phyloP scores from a whole-genome alignment of 2,113 vertebrate genomes.

The Rhinogobius similis region DNA sequence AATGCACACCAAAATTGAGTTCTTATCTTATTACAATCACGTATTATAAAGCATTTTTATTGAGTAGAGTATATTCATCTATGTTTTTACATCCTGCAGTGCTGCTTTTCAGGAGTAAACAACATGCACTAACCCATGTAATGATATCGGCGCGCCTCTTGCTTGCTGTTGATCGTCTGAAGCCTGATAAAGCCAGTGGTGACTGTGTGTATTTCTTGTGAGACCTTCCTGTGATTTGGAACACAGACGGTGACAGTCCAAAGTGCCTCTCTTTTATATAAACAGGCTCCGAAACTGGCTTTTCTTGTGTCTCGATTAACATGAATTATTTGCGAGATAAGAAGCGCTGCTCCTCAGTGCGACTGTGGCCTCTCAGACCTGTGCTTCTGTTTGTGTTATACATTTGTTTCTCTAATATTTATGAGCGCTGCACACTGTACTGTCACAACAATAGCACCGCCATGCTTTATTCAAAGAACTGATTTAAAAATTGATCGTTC shows the following conservation, averaged over 20 bases:
- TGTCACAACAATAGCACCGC: not conserved
- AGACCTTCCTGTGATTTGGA: slow-evolving; percentile 19
- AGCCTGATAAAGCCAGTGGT: slow-evolving; percentile 22
- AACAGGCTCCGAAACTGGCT: slow-evolving; percentile 4
- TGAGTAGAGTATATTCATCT: no score
- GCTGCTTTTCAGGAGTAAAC: not conserved
- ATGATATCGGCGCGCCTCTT: not conserved
- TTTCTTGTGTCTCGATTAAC: slow-evolving; percentile 14
- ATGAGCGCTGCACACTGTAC: not conserved
- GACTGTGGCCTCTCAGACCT: not conserved
- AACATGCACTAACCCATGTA: not conserved
- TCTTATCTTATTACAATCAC: not conserved
- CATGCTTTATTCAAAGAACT: not conserved
- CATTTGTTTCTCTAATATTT: not conserved
- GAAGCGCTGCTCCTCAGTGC: not conserved
- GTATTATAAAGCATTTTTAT: not conserved
- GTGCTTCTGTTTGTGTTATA: slow-evolving; percentile 12
- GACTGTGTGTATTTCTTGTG: slow-evolving; percentile 11
- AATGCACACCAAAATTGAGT: not conserved
- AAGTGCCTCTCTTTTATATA: not conserved
- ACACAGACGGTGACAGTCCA: not conserved
- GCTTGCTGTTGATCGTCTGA: slow-evolving; percentile 17
- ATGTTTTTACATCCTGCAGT: not conserved
- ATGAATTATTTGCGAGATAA: slow-evolving; percentile 34
- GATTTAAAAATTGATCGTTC: not conserved